Conservation (phyloP, 1,140 invertebrate species). For the Chrysomallon squamiferum region DNA sequence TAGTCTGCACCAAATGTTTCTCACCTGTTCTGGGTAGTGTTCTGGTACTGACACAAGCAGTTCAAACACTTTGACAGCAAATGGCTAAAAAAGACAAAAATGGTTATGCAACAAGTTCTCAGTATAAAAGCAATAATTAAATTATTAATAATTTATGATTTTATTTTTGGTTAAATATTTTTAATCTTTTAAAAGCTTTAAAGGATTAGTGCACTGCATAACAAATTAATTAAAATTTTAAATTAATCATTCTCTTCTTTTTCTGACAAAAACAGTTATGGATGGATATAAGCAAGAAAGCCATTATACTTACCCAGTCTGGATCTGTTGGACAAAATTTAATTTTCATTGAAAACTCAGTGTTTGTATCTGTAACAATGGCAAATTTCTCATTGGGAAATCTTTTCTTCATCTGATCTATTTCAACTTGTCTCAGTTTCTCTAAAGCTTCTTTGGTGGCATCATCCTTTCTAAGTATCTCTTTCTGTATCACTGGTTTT, state of each 20-base stretch:
- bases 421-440: constrained; percentile 37
- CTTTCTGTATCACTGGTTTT: neutral
- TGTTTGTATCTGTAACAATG: constrained; percentile 21
- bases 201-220: too few relatives aligned
- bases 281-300: too few relatives aligned
- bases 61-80: constrained; percentile 50
- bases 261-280: too few relatives aligned
- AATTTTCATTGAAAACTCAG: constrained; percentile 25
- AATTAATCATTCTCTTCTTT: too few relatives aligned
- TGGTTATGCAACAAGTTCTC: too few relatives aligned
- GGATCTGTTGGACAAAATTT: constrained; percentile 47
- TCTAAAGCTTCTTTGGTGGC: constrained; percentile 17
- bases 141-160: too few relatives aligned
- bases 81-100: constrained; percentile 48
- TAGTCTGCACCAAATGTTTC: too few relatives aligned
- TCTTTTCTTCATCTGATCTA: constrained; percentile 37
- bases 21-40: constrained; percentile 48
- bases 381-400: constrained; percentile 33
- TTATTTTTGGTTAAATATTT: too few relatives aligned
- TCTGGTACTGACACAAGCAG: constrained; percentile 37
- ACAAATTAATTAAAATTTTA: too few relatives aligned
- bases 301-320: constrained; percentile 59
- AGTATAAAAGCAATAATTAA: too few relatives aligned
- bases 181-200: too few relatives aligned
- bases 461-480: neutral